phyloP scores from a whole-genome alignment of 2,888 invertebrate species.

The Autographa gamma region DNA sequence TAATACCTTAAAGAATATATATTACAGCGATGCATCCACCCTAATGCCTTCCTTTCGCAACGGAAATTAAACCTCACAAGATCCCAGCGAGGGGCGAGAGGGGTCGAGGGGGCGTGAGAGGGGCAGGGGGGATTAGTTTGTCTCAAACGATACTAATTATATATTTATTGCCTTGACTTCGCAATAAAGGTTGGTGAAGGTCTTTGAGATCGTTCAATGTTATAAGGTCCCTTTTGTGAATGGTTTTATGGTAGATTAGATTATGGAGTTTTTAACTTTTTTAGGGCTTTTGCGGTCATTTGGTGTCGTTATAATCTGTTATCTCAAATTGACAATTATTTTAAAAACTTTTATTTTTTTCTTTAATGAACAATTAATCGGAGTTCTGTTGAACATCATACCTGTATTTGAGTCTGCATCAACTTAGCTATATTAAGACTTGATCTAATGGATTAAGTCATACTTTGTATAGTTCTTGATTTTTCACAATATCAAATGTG shows the following conservation, averaged over 20 bases:
- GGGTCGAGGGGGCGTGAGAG: constrained; percentile 10
- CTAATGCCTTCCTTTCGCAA: constrained; percentile 42
- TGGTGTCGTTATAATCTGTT: too few relatives aligned
- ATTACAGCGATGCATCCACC: constrained; percentile 7
- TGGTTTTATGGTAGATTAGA: neutral
- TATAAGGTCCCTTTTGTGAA: constrained; percentile 16
- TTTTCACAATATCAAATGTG: too few relatives aligned
- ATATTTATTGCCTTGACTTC: constrained; percentile 34
- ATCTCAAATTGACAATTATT: too few relatives aligned
- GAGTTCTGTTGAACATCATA: too few relatives aligned
- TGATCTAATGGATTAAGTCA: too few relatives aligned
- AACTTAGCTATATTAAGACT: too few relatives aligned
- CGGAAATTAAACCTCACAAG: constrained; percentile 54
- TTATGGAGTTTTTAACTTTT: neutral
- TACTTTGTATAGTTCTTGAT: too few relatives aligned
- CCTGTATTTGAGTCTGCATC: too few relatives aligned
- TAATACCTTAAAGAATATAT: neutral
- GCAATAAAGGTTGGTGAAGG: constrained; percentile 22
- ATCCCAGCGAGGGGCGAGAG: neutral
- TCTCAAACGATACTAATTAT: constrained; percentile 46
- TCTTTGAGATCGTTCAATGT: neutral
- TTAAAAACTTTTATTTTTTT: too few relatives aligned
- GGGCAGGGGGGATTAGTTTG: constrained; percentile 43
- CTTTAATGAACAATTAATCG: too few relatives aligned
- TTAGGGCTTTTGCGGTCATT: too few relatives aligned